Evolutionary conservation across 2,113 vertebrate species (phyloP), one percentile per base, ranked within the genome.

Genomic region (Phyllostomus hastatus): DNA sequence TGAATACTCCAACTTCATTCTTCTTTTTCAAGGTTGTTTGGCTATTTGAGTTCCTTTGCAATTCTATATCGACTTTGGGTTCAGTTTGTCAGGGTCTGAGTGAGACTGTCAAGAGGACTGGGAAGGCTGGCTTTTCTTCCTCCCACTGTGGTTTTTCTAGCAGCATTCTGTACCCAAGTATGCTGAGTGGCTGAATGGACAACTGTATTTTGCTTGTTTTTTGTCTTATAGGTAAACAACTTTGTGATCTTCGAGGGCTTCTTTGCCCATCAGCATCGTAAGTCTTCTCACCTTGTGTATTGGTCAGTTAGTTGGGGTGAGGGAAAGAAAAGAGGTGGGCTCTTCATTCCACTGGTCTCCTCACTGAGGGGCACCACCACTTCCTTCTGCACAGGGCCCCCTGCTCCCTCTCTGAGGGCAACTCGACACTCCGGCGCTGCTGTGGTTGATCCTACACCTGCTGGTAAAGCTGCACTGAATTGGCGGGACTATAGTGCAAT

Each of bases 241-340:
- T 99, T 99, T 97, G 99, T 99, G 97, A 99, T 99, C 89, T 99
- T 99, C 78, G 98, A 99, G 70, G 99, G 99, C 88, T 99, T 99
- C 98, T 99, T 99, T 98, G 97, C 98, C 86, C 98, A 99, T 97
- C 98, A 98, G 93, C 98, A 99, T 98, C 99, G 99, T 99, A 98
- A 98, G 97, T 98, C 61, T 81, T 95, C 57, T 81, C 91, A 80
- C 91, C 97, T 98, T 98, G 87, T 96, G 96, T 96, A 93, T 95
- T 76, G 96, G 98, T 98, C 97, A 96, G 54, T 28, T 90, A 95
- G 31, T 4, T n/a, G 98, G 98, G 98, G 97, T 92, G 95, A 91
- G 70, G 94, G 92, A 75, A 94, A 92, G 81, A 80, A 91, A 89
- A 81, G 61, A 96, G 70, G 76, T 87, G 80, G 87, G 83, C 87